Percentiles rank a stretch among this genome's conserved stretches.
These are phyloP conservation scores for Petrophora chlorosata DNA, from an alignment of 2,888 invertebrate species.

Conservation along the genomic window DNA sequence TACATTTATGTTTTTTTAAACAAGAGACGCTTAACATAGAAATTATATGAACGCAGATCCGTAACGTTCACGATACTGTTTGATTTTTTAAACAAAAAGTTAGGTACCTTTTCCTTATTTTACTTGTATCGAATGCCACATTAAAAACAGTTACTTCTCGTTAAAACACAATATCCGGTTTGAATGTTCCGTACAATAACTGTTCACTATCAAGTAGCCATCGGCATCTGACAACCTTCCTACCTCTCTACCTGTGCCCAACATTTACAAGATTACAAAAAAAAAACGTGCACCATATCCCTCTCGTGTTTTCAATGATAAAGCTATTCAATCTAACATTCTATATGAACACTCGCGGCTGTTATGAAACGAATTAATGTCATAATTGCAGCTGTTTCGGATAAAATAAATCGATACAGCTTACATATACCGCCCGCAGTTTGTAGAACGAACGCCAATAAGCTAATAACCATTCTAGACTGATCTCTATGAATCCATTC, in stretches of 20 bases:
- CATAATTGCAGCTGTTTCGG: conserved; percentile 78
- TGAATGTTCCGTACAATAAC: conserved; percentile 51
- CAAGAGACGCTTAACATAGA: too few species aligned
- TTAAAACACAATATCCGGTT: conserved; percentile 18
- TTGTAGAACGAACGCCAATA: conserved; percentile 54
- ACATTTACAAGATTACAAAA: conserved; percentile 51
- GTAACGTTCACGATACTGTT: too few species aligned
- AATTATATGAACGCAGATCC: too few species aligned
- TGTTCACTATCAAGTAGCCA: conserved; percentile 11
- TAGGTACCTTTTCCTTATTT: too few species aligned
- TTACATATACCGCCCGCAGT: conserved; percentile 79
- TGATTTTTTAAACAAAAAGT: too few species aligned
- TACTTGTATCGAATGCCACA: neutral
- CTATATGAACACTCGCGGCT: conserved; percentile 69
- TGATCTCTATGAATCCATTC: conserved; percentile 56
- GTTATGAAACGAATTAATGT: conserved; percentile 79
- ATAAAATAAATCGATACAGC: conserved; percentile 80
- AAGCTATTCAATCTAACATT: conserved; percentile 59
- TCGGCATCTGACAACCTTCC: conserved; percentile 53
- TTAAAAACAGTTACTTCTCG: conserved; percentile 7
- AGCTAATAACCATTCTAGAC: conserved; percentile 55
- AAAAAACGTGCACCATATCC: conserved; percentile 45
- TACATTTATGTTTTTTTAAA: too few species aligned
- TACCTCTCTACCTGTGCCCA: conserved; percentile 67
- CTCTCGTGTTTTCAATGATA: conserved; percentile 65